A percentile compares a stretch with the other conserved stretches of the same genome.
phyloP scores from a whole-genome alignment of 2,113 vertebrate genomes.

The Pomatorhinus ruficollis region DNA sequence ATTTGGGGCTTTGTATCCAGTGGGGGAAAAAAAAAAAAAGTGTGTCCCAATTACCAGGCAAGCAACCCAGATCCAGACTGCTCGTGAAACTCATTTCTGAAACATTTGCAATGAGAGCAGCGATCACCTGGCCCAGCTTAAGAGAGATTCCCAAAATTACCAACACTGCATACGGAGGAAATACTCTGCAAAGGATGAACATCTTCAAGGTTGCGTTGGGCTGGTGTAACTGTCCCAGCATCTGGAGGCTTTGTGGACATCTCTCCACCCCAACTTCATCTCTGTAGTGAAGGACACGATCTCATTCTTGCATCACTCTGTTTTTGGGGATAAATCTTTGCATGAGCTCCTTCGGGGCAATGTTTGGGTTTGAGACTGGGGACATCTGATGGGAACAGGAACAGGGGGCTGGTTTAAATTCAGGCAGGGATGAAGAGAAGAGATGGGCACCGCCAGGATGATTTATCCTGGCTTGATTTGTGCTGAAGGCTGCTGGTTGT shows the following conservation, averaged over 20 bases:
- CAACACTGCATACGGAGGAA: neutral
- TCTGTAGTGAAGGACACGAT: neutral
- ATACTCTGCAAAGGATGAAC: neutral
- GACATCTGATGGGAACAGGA: neutral
- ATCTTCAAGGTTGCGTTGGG: neutral
- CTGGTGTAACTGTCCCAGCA: neutral
- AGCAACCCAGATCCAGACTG: slow-evolving; percentile 21
- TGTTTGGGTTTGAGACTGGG: neutral
- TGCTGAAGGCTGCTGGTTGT: neutral
- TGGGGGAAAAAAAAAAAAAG: neutral
- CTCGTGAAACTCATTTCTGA: slow-evolving; percentile 24
- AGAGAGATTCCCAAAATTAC: neutral
- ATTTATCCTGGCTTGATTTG: neutral
- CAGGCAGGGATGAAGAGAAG: neutral
- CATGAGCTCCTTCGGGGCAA: neutral
- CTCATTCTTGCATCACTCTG: neutral
- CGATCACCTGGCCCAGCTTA: neutral
- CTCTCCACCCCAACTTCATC: neutral
- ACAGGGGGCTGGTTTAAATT: neutral
- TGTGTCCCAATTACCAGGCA: neutral
- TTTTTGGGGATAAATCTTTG: neutral
- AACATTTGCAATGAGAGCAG: slow-evolving; percentile 20
- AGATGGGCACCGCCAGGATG: neutral
- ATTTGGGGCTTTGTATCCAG: neutral
- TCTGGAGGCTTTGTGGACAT: neutral